These are phyloP conservation scores for Holcopasites calliopsidis DNA, from an alignment of 1,140 invertebrate species.

Conservation along the genomic window DNA sequence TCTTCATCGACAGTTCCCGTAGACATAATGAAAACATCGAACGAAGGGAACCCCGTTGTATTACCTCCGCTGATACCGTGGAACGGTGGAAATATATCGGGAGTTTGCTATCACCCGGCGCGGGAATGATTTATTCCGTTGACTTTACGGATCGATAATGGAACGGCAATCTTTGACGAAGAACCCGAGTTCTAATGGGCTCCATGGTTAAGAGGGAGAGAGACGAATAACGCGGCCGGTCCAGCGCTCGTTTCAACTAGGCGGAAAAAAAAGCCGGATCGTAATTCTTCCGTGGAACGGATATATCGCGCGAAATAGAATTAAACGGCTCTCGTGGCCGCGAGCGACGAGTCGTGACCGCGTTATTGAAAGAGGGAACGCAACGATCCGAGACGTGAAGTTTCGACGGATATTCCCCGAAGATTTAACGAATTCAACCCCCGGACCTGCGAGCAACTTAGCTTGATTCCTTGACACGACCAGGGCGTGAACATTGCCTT, in stretches of 20 bases:
- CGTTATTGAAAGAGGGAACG: slow-evolving; percentile 43
- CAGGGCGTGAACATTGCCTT: neutral
- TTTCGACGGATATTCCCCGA: slow-evolving; percentile 31
- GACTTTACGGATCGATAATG: slow-evolving; percentile 25
- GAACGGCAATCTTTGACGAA: slow-evolving; percentile 15
- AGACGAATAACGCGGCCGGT: neutral
- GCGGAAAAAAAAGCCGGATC: neutral
- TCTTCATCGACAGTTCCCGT: too few relatives aligned
- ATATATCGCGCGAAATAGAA: slow-evolving; percentile 35
- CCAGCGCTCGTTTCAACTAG: neutral
- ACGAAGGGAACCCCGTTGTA: neutral
- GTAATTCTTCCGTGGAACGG: slow-evolving; percentile 25
- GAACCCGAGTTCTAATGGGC: slow-evolving; percentile 5
- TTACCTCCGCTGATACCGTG: too few relatives aligned
- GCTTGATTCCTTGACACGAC: neutral
- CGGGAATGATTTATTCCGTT: slow-evolving; percentile 25
- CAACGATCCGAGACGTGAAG: slow-evolving; percentile 5
- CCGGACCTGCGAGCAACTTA: neutral
- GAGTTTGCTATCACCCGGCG: neutral
- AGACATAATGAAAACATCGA: neutral
- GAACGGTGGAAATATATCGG: slow-evolving; percentile 1
- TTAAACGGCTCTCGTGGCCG: slow-evolving; percentile 34
- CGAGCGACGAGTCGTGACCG: slow-evolving; percentile 36
- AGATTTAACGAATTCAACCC: slow-evolving; percentile 30
- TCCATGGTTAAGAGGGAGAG: neutral